Conservation (phyloP, 2,888 invertebrate genomes). For the Cistogaster globosa region DNA sequence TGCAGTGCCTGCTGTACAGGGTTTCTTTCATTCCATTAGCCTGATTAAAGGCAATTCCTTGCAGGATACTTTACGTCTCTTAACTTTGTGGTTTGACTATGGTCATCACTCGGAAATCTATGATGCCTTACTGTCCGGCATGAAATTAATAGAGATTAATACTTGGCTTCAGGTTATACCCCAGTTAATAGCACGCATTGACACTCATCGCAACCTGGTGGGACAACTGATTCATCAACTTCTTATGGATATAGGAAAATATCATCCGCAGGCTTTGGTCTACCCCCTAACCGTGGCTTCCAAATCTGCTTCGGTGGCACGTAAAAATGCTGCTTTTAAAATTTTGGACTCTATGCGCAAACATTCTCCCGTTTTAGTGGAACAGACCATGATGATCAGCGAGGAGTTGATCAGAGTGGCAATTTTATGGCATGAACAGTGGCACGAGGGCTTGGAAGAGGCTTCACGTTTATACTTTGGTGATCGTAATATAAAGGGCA, state of each 20-base stretch:
- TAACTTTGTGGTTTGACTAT: conserved; percentile 99
- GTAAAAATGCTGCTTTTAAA: conserved; percentile 96
- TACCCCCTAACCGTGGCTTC: conserved; percentile 99
- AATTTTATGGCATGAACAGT: conserved; percentile 99
- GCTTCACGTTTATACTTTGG: conserved; percentile 97
- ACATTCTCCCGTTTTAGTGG: conserved; percentile 94
- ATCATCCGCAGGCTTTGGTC: conserved; percentile 98
- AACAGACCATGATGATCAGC: conserved; percentile 97
- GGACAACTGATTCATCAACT: conserved; percentile 95
- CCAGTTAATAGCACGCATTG: conserved; percentile 98
- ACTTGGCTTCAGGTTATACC: conserved; percentile 99
- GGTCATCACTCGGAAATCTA: conserved; percentile 97
- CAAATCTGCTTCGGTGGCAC: conserved; percentile 93
- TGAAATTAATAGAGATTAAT: conserved; percentile 96
- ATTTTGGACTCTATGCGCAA: conserved; percentile 98
- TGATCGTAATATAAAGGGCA: conserved; percentile 96
- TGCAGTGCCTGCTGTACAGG: conserved; percentile 96
- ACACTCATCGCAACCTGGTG: conserved; percentile 94
- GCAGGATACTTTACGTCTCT: conserved; percentile 96
- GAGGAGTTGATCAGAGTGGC: conserved; percentile 99
- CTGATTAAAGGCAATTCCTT: conserved; percentile 95
- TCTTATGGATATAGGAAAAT: conserved; percentile 97
- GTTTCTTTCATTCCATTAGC: conserved; percentile 97
- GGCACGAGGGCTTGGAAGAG: conserved; percentile 99
- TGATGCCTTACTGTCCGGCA: conserved; percentile 95